Evolutionary conservation across 1,140 invertebrate species (phyloP).

Genomic region (Leptopilina clavipes): DNA sequence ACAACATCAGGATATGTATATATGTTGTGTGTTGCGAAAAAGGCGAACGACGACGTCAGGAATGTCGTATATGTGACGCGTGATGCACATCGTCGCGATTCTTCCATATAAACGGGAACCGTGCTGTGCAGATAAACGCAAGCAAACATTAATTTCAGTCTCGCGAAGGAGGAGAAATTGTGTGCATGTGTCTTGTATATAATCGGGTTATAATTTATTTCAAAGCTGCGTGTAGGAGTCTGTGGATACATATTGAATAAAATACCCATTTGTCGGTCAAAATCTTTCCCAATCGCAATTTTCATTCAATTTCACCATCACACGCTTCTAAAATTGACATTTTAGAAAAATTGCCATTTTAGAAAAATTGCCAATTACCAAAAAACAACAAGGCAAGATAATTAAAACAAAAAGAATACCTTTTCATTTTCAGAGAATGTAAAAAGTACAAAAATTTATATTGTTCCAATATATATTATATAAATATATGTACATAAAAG

Average conservation of each 20-base stretch:
- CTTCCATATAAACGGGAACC: conserved; percentile 3
- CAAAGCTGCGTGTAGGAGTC: not conserved
- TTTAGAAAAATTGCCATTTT: too few species aligned
- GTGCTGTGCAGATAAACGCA: conserved; percentile 11
- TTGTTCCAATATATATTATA: too few species aligned
- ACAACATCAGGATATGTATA: not conserved
- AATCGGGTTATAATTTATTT: conserved; percentile 13
- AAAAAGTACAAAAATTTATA: too few species aligned
- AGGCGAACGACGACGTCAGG: not conserved
- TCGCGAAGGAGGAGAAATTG: not conserved
- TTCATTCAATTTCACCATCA: too few species aligned
- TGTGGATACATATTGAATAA: not conserved
- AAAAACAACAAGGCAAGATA: too few species aligned
- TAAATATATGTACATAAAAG: too few species aligned
- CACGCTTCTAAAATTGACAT: too few species aligned
- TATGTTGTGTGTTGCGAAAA: not conserved
- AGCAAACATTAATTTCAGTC: not conserved
- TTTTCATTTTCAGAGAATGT: too few species aligned
- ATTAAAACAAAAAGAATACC: too few species aligned
- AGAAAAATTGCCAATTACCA: too few species aligned
- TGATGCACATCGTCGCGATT: conserved; percentile 7
- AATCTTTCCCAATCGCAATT: too few species aligned
- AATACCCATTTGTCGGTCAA: conserved; percentile 1
- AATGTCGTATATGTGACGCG: conserved; percentile 1
- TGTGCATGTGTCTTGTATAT: not conserved